Percentiles rank a stretch among this genome's conserved stretches.
These are phyloP conservation scores for Fragum whitleyi DNA, from an alignment of 2,888 invertebrate genomes.

Conservation along the genomic window DNA sequence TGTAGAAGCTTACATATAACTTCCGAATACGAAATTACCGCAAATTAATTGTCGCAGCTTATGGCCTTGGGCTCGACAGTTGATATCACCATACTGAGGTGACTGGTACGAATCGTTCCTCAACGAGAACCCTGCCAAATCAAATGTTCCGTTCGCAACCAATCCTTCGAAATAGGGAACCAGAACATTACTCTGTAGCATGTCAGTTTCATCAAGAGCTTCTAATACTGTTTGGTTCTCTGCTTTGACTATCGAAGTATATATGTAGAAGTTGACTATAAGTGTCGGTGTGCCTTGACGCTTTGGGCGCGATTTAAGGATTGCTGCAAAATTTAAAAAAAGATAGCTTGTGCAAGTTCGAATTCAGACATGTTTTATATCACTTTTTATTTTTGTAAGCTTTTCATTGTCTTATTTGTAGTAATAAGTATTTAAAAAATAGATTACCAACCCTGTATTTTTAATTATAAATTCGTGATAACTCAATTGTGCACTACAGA, in stretches of 20 bases:
- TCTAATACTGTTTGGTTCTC: neutral
- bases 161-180: constrained; percentile 14
- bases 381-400: too few relatives aligned
- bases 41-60: constrained; percentile 25
- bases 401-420: too few relatives aligned
- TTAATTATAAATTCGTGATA: too few relatives aligned
- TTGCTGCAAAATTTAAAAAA: neutral
- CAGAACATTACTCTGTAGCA: neutral
- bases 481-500: too few relatives aligned
- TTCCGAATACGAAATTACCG: constrained; percentile 42
- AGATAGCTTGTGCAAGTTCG: neutral
- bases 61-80: constrained; percentile 32
- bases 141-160: constrained; percentile 36
- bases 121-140: constrained; percentile 8
- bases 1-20: too few relatives aligned
- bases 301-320: neutral
- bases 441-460: too few relatives aligned
- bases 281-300: neutral
- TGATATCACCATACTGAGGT: constrained; percentile 19
- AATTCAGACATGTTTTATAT: too few relatives aligned
- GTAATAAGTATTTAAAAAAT: too few relatives aligned
- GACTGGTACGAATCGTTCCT: constrained; percentile 20
- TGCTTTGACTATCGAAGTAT: neutral
- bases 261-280: neutral
- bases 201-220: neutral